These are phyloP conservation scores for Iphiclides podalirius DNA, from an alignment of 2,888 invertebrate genomes.

Conservation along the genomic window DNA sequence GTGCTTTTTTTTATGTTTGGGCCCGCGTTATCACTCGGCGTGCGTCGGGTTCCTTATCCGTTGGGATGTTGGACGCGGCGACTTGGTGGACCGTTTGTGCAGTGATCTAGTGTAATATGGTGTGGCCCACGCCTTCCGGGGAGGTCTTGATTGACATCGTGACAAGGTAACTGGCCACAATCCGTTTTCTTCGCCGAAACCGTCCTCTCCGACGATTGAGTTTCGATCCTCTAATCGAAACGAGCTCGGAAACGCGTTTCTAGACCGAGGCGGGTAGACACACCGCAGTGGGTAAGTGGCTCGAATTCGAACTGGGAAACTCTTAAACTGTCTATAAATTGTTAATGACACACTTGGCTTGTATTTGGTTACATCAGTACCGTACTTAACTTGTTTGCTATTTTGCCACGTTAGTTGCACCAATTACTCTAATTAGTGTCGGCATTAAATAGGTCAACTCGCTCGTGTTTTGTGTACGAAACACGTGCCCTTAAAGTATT, in stretches of 20 bases:
- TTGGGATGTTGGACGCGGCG: slow-evolving; percentile 69
- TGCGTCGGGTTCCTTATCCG: slow-evolving; percentile 69
- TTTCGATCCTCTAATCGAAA: no score
- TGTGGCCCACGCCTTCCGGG: slow-evolving; percentile 74
- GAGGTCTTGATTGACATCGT: slow-evolving; percentile 75
- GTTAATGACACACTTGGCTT: no score
- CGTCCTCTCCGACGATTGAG: no score
- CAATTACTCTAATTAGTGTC: no score
- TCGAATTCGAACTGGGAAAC: no score
- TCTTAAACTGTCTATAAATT: no score
- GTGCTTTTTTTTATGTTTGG: slow-evolving; percentile 68
- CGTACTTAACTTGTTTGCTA: neutral
- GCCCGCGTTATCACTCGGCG: slow-evolving; percentile 76
- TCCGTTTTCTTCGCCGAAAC: slow-evolving; percentile 38
- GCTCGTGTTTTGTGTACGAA: no score
- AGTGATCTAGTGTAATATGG: slow-evolving; percentile 74
- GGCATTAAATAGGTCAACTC: no score
- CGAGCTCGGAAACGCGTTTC: no score
- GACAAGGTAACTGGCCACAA: slow-evolving; percentile 65
- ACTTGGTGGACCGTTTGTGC: slow-evolving; percentile 63
- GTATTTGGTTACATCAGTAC: no score
- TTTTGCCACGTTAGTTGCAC: neutral
- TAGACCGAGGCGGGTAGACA: no score
- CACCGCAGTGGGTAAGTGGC: slow-evolving; percentile 7
- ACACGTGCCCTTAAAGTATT: no score